phyloP scores from a whole-genome alignment of 1,140 invertebrate species.

The Camponotus floridanus region DNA sequence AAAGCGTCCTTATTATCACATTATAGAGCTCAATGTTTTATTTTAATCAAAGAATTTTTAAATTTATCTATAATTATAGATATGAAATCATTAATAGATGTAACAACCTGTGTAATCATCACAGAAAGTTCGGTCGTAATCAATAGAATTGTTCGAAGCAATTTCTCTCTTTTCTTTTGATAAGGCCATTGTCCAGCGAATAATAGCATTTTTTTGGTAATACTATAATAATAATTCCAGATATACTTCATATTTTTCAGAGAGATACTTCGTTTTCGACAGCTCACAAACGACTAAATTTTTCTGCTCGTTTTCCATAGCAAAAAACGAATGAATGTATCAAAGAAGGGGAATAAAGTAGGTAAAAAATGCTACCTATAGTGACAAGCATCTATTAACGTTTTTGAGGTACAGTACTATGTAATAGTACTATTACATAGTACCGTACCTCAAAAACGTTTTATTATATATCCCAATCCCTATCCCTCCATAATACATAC shows the following conservation, averaged over 20 bases:
- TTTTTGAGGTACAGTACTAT: too few relatives aligned
- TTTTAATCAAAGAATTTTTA: background rate
- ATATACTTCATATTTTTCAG: background rate
- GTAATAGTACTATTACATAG: too few relatives aligned
- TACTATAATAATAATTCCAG: background rate
- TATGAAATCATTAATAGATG: too few relatives aligned
- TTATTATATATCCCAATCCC: background rate
- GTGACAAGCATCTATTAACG: too few relatives aligned
- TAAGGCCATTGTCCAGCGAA: background rate
- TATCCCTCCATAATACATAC: background rate
- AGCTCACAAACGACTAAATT: background rate
- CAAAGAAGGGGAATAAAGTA: too few relatives aligned
- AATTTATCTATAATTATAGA: too few relatives aligned
- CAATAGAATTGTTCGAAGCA: too few relatives aligned
- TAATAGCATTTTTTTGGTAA: background rate
- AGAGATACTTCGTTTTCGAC: background rate
- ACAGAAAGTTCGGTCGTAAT: too few relatives aligned
- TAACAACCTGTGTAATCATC: background rate
- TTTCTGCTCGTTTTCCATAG: background rate
- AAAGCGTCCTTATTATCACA: background rate
- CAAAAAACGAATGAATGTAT: background rate
- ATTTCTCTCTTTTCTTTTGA: background rate
- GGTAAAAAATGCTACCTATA: too few relatives aligned
- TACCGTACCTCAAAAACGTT: background rate
- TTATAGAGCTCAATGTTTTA: background rate